Evolutionary conservation across 2,797 vertebrate genomes (phyloP), one percentile per base, ranked within the genome.

Genomic region (Syndactyla subalaris): DNA sequence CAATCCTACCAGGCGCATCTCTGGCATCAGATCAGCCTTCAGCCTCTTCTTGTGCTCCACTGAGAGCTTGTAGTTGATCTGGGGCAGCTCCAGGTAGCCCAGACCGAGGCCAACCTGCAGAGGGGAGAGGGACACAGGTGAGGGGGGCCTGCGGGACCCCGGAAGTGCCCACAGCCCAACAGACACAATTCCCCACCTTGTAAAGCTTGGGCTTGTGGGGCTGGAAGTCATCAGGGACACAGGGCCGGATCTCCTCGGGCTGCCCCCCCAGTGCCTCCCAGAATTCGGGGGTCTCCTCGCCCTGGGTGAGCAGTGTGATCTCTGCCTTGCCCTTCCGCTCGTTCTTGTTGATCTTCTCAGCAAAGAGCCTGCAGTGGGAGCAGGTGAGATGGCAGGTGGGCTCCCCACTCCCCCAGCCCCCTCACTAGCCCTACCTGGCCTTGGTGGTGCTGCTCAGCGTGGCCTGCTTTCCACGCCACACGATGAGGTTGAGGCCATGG

Each of bases 311-410:
- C 57, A 98, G 97, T 0, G 92, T 97, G 93, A 99, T 99, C 97
- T 99, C 99, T 0, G 99, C 98, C 87, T 99, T 99, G 59, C 99
- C 98, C 88, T 99, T 99, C 29, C 99, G 97, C 93, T 99, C 99
- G 0, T 99, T 99, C 97, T 99, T 99, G 96, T 99, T 99, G 68
- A 99, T 99, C 98, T 99, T 99, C 97, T 99, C 99, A 0, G 99
- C 98, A 74, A 99, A 99, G 63, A 99, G 98, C 96, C 99, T 99
- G 84, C 4, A 4, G 58, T 0, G 2, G 29, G 34, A 38, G 16
- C 0, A 6, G 30, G 84, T 85, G 75, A 91, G 87, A 38, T 10
- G 78, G 81, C 51, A 54, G 73, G 5, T 10, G 52, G 71, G 84
- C 16, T 66, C 61, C 82, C 84, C 7, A 6, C 55, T 14, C 19